Evolutionary conservation across 1,140 invertebrate genomes (phyloP), one percentile per base, ranked within the genome.

Genomic region (Pollicipes pollicipes): DNA sequence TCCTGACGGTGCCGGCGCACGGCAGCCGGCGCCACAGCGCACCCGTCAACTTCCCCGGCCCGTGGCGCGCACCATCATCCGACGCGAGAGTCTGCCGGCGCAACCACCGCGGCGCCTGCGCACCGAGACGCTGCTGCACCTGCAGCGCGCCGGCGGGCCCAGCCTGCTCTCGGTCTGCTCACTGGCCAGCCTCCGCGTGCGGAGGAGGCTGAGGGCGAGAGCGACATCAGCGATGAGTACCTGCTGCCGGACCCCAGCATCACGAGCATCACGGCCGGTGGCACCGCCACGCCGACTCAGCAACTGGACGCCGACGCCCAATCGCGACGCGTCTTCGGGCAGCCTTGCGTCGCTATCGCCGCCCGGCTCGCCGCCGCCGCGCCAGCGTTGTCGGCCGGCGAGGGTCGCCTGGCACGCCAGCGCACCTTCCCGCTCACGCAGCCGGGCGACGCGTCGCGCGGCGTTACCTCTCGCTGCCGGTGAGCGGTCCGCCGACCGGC

Each of bases 1-100:
- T 76, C 28, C 73, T 74, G 70, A 76, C 77, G 35, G 74, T 78
- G 29, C 75, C 80, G 21, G 76, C 79, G 67, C 77, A 79, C 6
- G 76, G 75, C 30, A 80, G 79, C 71, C 75, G 84, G 70, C 76
- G 84, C 27, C 84, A 85, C 74, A 85, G 84, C 10, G 82, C 85
- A 28, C 84, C 84, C 30, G 73, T 85, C 27, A 83, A 81, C 73
- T 76, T 83, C 32, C 78, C 80, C 66, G 76, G 70, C 69, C 74
- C 29, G 29, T 75, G 58, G 73, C 77, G 21, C 73, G 77, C 32
- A 80, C 83, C 1, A 80, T 82, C 8, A 81, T 81, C 24, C 78
- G 84, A 64, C 77, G 84, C 66, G 84, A 86, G 73, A 85, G 84
- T 74, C 74, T 86, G 45, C 84, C 85, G 29, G 72, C 72, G 17